Base-by-base conservation (phyloP, 2,113 vertebrate species). In the Tretioscincus oriximinensis region DNA sequence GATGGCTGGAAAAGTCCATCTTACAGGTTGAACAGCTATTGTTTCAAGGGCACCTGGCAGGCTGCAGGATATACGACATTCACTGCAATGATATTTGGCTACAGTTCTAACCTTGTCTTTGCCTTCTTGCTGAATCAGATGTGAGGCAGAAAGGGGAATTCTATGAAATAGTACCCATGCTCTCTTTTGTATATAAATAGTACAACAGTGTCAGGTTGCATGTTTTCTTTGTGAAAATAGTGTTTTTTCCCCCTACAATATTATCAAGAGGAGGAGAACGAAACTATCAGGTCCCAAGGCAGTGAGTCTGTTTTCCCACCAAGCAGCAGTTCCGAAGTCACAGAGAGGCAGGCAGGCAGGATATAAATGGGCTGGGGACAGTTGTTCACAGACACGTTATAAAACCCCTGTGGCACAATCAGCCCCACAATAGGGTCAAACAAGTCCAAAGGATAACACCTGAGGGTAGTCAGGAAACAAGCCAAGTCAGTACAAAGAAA, bases 41-140 rank as follows among this genome's bases (percentile, higher is more conserved):
- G 2, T 35, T 73, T 47, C 84, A 67, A 76, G 49, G 45, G 24
- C 18, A 22, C 1, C 0, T 1, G 7, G 54, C 24, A 21, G 60
- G 41, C 51, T 2, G 49, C 45, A 26, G 54, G 26, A 28, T 14
- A 24, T 2, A 26, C 58, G 35, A 51, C 26, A 31, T 24, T 77
- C 49, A 45, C 54, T 84, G 24, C 58, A 64, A 72, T 70, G 72
- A 70, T 31, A 26, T 22, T 8, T 54, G 4, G 1, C 0, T 80
- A 51, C 21, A 77, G 64, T 5, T 64, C 0, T 21, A 75, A 41
- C 22, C 81, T 81, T 74, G 83, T 51, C 22, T 74, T 82, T 87
- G 29, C 9, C 75, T 80, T 87, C 41, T 11, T 69, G 10, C 61
- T 81, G 84, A 89, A 73, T 85, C 77, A 82, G 72, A 87, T n/a